Conservation (phyloP, 1,140 invertebrate genomes). For the Papilio polytes region DNA sequence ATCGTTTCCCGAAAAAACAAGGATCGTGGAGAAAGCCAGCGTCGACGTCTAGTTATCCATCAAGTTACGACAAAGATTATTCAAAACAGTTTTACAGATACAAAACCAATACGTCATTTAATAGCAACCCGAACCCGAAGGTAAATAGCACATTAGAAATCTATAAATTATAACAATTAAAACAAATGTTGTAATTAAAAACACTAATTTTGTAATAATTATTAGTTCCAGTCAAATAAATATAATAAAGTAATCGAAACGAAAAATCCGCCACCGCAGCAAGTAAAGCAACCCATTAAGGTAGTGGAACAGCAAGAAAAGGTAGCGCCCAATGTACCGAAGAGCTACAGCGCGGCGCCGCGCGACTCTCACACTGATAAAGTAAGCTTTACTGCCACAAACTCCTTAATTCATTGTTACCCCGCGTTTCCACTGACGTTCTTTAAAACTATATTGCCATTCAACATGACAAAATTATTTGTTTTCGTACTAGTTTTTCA, state of each 20-base stretch:
- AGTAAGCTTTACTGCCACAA: background rate
- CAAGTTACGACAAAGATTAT: slow-evolving; percentile 70
- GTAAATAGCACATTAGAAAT: slow-evolving; percentile 48
- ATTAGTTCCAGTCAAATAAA: slow-evolving; percentile 62
- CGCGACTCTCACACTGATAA: background rate
- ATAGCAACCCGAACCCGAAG: slow-evolving; percentile 64
- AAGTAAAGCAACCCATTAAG: slow-evolving; percentile 51
- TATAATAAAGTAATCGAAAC: slow-evolving; percentile 66
- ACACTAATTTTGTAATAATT: background rate
- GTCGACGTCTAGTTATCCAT: slow-evolving; percentile 54
- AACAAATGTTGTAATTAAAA: background rate
- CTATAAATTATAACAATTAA: slow-evolving; percentile 36
- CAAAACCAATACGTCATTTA: slow-evolving; percentile 59
- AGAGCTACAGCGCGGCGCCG: slow-evolving; percentile 41
- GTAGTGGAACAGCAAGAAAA: slow-evolving; percentile 50
- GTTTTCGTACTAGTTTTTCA: too few species aligned
- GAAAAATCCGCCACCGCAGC: slow-evolving; percentile 50
- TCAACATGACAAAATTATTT: too few species aligned
- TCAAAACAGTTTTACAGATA: slow-evolving; percentile 73
- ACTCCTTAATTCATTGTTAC: too few species aligned
- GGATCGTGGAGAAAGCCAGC: slow-evolving; percentile 74
- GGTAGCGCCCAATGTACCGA: slow-evolving; percentile 41
- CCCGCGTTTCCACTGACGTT: background rate
- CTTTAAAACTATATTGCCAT: background rate
- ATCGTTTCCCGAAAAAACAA: slow-evolving; percentile 76